phyloP scores from a whole-genome alignment of 2,113 vertebrate genomes.

The Neolamprologus brichardi region DNA sequence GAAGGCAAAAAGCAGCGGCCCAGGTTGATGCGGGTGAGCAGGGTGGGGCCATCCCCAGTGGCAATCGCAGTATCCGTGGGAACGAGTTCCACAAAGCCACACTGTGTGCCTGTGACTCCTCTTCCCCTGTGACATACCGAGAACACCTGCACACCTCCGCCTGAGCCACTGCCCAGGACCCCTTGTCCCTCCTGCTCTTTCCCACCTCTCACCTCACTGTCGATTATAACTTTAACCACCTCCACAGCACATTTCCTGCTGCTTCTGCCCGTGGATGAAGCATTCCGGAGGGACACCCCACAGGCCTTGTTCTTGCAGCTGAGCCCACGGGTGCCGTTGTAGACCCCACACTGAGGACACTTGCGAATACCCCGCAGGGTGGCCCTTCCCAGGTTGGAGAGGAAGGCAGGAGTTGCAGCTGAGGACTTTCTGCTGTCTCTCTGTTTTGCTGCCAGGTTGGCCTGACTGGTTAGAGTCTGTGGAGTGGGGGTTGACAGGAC shows the following conservation, averaged over 20 bases:
- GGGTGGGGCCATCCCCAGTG: slow-evolving; percentile 72
- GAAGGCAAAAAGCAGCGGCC: slow-evolving; percentile 82
- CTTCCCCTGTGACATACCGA: slow-evolving; percentile 81
- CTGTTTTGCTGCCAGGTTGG: slow-evolving; percentile 31
- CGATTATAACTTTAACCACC: slow-evolving; percentile 79
- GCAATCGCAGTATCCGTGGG: slow-evolving; percentile 79
- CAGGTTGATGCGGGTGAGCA: slow-evolving; percentile 81
- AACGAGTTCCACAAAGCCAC: slow-evolving; percentile 85
- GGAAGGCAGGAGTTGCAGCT: slow-evolving; percentile 71
- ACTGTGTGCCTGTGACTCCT: slow-evolving; percentile 51
- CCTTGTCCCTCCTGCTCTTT: slow-evolving; percentile 40
- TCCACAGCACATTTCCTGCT: slow-evolving; percentile 57
- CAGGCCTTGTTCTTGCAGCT: slow-evolving; percentile 95
- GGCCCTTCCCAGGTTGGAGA: slow-evolving; percentile 87
- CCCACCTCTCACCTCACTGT: slow-evolving; percentile 51
- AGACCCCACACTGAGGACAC: slow-evolving; percentile 87
- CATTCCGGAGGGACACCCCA: slow-evolving; percentile 79
- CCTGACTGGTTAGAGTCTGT: not conserved
- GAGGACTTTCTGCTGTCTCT: slow-evolving; percentile 66
- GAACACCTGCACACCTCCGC: slow-evolving; percentile 75
- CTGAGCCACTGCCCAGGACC: not conserved
- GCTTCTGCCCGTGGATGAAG: slow-evolving; percentile 9
- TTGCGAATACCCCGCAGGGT: slow-evolving; percentile 86
- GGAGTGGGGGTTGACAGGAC: not conserved
- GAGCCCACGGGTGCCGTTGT: slow-evolving; percentile 88